Evolutionary conservation across 1,140 invertebrate genomes (phyloP).

Genomic region (Andricus grossulariae): DNA sequence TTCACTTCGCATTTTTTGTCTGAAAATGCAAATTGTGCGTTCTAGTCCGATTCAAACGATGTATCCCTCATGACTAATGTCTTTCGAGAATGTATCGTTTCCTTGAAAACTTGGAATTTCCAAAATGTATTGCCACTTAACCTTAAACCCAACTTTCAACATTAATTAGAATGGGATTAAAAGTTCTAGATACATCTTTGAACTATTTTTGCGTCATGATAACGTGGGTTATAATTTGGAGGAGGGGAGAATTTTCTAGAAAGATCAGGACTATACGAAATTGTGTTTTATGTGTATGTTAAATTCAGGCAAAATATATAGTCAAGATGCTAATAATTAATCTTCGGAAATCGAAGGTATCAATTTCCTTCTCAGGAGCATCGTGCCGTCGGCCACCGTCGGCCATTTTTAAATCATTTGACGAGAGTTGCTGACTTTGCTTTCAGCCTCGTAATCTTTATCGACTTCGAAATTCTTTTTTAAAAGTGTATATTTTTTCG

Average conservation of each 20-base stretch:
- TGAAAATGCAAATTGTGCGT: neutral
- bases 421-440: neutral
- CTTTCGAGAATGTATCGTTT: neutral
- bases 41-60: neutral
- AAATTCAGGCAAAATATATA: neutral
- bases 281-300: neutral
- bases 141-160: neutral
- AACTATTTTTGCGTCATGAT: neutral
- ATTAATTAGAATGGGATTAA: neutral
- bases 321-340: neutral
- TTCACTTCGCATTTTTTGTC: constrained; percentile 1
- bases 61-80: neutral
- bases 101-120: neutral
- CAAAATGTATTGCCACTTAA: neutral
- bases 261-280: neutral
- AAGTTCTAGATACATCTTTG: no score
- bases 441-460: neutral
- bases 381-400: constrained; percentile 6
- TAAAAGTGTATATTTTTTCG: neutral
- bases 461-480: neutral
- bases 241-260: constrained; percentile 9
- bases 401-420: constrained; percentile 30
- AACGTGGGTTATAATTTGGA: constrained; percentile 5
- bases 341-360: neutral
- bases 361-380: neutral